These are phyloP conservation scores for Meriones unguiculatus DNA, from an alignment of 2,113 vertebrate species.

Conservation along the genomic window DNA sequence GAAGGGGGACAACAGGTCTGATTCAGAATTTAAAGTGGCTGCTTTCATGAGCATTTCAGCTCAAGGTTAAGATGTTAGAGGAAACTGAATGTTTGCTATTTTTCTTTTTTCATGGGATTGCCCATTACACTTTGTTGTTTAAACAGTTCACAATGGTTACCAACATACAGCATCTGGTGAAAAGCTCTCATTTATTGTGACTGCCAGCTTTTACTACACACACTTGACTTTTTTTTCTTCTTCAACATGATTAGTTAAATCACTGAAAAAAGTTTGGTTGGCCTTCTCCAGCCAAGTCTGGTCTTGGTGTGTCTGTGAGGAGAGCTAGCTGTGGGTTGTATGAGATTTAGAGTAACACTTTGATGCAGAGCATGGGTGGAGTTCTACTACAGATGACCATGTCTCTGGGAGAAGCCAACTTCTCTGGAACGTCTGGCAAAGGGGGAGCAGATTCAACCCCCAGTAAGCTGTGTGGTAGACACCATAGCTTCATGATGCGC, in stretches of 20 bases:
- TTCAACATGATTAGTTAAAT: not conserved
- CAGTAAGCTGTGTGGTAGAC: not conserved
- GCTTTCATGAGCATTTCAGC: not conserved
- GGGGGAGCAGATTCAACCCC: not conserved
- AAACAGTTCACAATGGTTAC: not conserved
- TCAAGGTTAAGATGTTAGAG: not conserved
- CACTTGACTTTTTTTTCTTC: not conserved
- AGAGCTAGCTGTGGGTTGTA: not conserved
- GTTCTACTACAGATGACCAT: not conserved
- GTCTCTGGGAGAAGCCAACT: not conserved
- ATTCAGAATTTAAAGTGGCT: not conserved
- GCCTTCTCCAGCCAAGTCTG: not conserved
- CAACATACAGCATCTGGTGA: not conserved
- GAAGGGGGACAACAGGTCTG: not conserved
- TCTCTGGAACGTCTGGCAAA: not conserved
- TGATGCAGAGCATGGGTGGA: not conserved
- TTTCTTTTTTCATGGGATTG: not conserved
- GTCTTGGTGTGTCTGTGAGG: not conserved
- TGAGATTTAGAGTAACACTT: not conserved
- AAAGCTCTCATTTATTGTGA: not conserved
- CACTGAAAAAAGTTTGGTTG: not conserved
- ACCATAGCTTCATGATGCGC: not conserved
- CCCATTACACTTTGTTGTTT: conserved; percentile 23
- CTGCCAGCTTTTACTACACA: not conserved
- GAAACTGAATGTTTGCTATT: not conserved